Evolutionary conservation across 1,140 invertebrate species (phyloP), one percentile per base, ranked within the genome.

Genomic region (Caenorhabditis tropicalis): DNA sequence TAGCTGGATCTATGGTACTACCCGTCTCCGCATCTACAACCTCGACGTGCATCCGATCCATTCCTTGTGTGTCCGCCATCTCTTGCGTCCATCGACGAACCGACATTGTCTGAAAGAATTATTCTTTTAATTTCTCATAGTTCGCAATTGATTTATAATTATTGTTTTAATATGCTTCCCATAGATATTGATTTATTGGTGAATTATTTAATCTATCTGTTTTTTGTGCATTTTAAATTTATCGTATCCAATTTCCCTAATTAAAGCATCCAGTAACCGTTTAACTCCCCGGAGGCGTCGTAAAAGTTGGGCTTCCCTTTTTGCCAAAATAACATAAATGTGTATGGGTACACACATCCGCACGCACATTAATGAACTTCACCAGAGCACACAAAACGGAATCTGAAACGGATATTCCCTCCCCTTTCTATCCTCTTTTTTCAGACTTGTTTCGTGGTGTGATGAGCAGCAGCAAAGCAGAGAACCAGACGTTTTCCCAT

Each of bases 11-110:
- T 36, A 89, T 89, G 10, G 89, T 89, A 60, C 87, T 87, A 56
- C 89, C 89, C 19, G 89, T 90, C 86, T 89, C 88, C 6, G 89
- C 89, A 83, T 89, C 89, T 51, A 89, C 89, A 51, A 89, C 89
- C 84, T 89, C 89, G 4, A 74, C 82, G 15, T 81, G 33, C 39
- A 86, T 84, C 70, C 89, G 89, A 60, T 89, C 89, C 65, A 89
- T 80, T 33, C 88, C 88, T 33, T 82, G 84, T 15, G 53, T 27
- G 21, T 88, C 87, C 31, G 89, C 89, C 85, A 89, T 90, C 80
- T 81, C 46, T 43, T 79, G 85, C n/a, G 88, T 87, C 89, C 89
- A 89, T 80, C 83, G 84, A 31, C 85, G 84, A 29, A 89, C 89
- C 43, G 89, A 89, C 81, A 88, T 86, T 46, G 86, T 85, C 86